These are phyloP conservation scores for Dusona sp. DNA, from an alignment of 2,888 invertebrate species.

Conservation along the genomic window DNA sequence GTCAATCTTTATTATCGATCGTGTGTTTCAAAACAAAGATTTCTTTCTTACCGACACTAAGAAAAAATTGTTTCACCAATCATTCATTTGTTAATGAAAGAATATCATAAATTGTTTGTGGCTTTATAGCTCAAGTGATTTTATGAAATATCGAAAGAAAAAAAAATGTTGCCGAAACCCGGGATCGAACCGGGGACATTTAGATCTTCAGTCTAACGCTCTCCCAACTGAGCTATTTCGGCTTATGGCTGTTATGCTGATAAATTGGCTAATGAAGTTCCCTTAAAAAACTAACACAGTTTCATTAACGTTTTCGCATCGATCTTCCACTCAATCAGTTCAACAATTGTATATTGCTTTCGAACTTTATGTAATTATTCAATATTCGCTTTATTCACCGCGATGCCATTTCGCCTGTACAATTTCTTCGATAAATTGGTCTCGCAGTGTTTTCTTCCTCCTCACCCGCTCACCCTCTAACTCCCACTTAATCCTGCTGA, in stretches of 20 bases:
- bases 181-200: conserved; percentile 74
- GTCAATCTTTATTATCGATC: conserved; percentile 28
- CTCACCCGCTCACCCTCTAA: not conserved
- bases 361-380: not conserved
- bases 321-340: not conserved
- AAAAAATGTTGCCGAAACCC: conserved; percentile 73
- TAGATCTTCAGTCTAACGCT: conserved; percentile 75
- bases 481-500: conserved; percentile 61
- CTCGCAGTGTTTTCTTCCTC: conserved; percentile 7
- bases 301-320: not conserved
- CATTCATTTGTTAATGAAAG: not conserved
- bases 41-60: conserved; percentile 28
- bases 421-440: conserved; percentile 55
- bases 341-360: not conserved
- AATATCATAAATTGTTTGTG: not conserved
- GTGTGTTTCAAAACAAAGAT: not conserved
- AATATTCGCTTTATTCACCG: not conserved
- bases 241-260: conserved; percentile 17
- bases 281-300: not conserved
- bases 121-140: not conserved
- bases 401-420: not conserved
- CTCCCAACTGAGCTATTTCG: conserved; percentile 78
- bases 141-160: not conserved
- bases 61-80: not conserved
- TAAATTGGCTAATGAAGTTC: not conserved